Percentiles rank a stretch among this genome's conserved stretches.
Conservation (phyloP, 2,888 invertebrate genomes). For the Diarsia brunnea region DNA sequence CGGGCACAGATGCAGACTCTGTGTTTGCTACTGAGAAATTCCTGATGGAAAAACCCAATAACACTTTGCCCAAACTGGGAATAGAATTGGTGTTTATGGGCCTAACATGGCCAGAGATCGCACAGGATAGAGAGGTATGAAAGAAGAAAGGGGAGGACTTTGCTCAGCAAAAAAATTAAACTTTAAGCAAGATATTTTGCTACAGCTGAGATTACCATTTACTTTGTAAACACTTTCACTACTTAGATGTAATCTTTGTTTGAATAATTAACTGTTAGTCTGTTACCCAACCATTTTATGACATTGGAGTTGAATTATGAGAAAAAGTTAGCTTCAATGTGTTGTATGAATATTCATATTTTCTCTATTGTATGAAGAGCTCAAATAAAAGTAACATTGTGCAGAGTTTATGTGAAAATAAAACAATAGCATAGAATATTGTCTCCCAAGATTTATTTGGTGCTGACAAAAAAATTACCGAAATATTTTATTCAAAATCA, state of each 20-base stretch:
- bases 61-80: no score
- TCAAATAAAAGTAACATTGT: not conserved
- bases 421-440: not conserved
- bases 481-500: no score
- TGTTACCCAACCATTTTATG: slow-evolving; percentile 32
- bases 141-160: no score
- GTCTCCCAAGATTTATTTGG: not conserved
- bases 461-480: not conserved
- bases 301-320: slow-evolving; percentile 5
- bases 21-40: no score
- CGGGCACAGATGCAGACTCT: no score
- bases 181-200: not conserved
- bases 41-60: no score
- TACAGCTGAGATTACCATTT: slow-evolving; percentile 1
- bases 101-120: no score
- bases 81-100: no score
- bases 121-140: no score
- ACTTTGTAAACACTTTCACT: slow-evolving; percentile 51
- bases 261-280: slow-evolving; percentile 43
- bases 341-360: slow-evolving; percentile 12
- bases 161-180: not conserved
- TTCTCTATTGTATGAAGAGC: not conserved
- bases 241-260: slow-evolving; percentile 14
- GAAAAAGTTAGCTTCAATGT: not conserved
- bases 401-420: not conserved